phyloP scores from a whole-genome alignment of 2,113 vertebrate genomes.

The Charina bottae region DNA sequence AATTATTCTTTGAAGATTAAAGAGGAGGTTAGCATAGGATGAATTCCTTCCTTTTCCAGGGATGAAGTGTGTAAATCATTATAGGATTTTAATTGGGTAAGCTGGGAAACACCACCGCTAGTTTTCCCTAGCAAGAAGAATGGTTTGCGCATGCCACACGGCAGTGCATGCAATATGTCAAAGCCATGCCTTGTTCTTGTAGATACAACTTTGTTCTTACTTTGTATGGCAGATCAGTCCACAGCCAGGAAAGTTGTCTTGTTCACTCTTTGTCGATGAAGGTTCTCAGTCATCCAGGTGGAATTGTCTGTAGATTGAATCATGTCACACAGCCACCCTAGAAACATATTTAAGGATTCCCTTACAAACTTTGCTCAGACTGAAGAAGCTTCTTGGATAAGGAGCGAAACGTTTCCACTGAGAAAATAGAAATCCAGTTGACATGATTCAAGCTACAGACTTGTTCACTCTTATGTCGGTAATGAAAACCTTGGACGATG shows the following conservation, averaged over 20 bases:
- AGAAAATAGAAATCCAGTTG: no score
- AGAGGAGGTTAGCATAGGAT: constrained; percentile 16
- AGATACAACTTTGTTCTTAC: constrained; percentile 75
- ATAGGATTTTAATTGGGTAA: constrained; percentile 63
- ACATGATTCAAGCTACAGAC: no score
- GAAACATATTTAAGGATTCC: no score
- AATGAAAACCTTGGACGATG: constrained; percentile 80
- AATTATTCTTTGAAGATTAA: constrained; percentile 58
- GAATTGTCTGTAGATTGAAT: no score
- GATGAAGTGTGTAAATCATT: constrained; percentile 63
- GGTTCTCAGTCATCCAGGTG: no score
- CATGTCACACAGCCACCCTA: no score
- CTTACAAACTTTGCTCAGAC: no score
- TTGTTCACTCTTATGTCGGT: constrained; percentile 80
- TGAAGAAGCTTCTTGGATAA: no score
- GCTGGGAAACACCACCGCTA: constrained; percentile 46
- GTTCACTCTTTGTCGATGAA: constrained; percentile 81
- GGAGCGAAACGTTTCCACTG: no score
- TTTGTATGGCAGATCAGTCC: constrained; percentile 81
- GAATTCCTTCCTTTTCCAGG: constrained; percentile 52
- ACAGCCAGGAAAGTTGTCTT: constrained; percentile 78
- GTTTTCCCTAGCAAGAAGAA: constrained; percentile 35
- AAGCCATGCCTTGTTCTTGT: constrained; percentile 71
- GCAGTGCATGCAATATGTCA: constrained; percentile 63
- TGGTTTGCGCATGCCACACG: constrained; percentile 45